A percentile compares a stretch with the other conserved stretches of the same genome.
phyloP scores from a whole-genome alignment of 2,113 vertebrate genomes.

The Tachuris rubrigastra region DNA sequence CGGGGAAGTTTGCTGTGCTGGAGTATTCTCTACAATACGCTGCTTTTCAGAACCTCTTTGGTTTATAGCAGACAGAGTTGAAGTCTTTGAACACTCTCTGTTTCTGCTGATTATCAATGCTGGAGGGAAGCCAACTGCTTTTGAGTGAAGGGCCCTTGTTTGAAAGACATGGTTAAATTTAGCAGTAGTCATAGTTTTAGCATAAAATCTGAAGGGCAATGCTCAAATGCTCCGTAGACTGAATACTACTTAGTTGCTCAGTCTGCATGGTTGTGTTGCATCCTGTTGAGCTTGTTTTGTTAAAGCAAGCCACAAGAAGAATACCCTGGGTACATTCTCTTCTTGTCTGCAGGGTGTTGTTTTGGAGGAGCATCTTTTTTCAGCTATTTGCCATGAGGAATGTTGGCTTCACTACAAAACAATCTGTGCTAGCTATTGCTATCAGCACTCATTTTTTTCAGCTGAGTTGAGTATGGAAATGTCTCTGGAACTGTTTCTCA shows the following conservation, averaged over 20 bases:
- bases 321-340: not conserved
- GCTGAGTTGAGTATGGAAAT: not conserved
- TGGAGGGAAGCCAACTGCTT: not conserved
- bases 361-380: not conserved
- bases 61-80: not conserved
- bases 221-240: not conserved
- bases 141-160: not conserved
- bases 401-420: not conserved
- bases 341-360: not conserved
- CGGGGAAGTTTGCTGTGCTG: not conserved
- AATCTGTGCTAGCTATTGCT: not conserved
- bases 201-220: not conserved
- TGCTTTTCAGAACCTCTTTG: not conserved
- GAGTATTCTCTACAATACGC: not conserved
- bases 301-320: not conserved
- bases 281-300: not conserved
- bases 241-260: not conserved
- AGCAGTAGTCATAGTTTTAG: not conserved
- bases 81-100: not conserved
- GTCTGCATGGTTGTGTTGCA: not conserved
- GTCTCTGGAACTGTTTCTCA: not conserved
- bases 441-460: not conserved
- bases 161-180: not conserved
- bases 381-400: not conserved
- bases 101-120: not conserved